Conservation (phyloP, 2,888 invertebrate genomes). For the Ochropleura plecta region DNA sequence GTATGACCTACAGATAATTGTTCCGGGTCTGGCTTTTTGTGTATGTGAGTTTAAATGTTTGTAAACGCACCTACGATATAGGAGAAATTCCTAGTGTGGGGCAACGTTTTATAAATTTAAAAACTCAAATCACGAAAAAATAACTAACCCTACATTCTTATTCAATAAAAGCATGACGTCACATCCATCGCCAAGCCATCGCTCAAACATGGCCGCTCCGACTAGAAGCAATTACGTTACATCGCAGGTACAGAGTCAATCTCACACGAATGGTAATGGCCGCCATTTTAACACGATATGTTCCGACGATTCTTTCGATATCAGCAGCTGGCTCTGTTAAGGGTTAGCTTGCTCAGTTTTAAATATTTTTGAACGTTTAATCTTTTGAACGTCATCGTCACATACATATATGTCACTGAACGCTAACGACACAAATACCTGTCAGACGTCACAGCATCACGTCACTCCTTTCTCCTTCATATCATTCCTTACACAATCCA, state of each 20-base stretch:
- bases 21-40: no score
- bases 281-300: slow-evolving; percentile 75
- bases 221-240: slow-evolving; percentile 53
- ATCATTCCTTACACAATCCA: no score
- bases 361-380: neutral
- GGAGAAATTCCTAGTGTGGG: no score
- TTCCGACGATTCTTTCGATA: slow-evolving; percentile 77
- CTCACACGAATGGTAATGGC: slow-evolving; percentile 67
- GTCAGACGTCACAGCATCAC: no score
- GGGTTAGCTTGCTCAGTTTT: slow-evolving; percentile 47
- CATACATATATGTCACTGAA: no score
- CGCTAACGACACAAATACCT: no score
- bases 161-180: slow-evolving; percentile 32
- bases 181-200: slow-evolving; percentile 12
- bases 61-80: no score
- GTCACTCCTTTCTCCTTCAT: no score
- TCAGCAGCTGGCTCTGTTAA: slow-evolving; percentile 75
- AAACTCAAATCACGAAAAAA: neutral
- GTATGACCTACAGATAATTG: no score
- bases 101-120: no score
- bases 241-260: slow-evolving; percentile 67
- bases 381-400: no score
- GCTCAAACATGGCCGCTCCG: slow-evolving; percentile 48
- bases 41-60: no score
- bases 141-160: neutral